Base-by-base conservation (phyloP, 2,113 vertebrate species). In the Actenoides hombroni region DNA sequence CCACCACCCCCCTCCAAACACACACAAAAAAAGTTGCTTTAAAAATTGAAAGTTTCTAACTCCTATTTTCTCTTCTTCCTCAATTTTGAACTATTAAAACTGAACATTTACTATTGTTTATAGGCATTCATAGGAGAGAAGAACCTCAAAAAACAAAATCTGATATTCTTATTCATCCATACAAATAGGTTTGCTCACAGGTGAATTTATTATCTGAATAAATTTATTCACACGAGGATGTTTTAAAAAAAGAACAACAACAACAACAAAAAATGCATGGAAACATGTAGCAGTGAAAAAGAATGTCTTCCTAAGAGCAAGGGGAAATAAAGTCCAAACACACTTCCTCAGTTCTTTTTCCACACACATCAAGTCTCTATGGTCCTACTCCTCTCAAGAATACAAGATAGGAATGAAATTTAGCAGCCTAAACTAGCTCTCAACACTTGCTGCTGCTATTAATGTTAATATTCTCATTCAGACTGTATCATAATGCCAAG, bases 401-500 rank as follows among this genome's bases (percentile, higher is more conserved):
- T 67, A 78, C 80, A 35, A 92, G 42, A 78, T 0, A 0, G 71
- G 75, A 93, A 95, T 77, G 51, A 92, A 95, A 95, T 86, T 94
- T 64, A 92, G 83, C 64, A 84, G 71, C 44, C n/a, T 83, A 88
- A 94, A 92, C 75, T 49, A 92, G 46, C 56, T 92, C 69, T 84
- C 35, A 77, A 89, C 65, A 71, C 73, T 96, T 92, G 48, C 73
- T 71, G 39, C 42, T 86, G 83, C 65, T 89, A 94, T 96, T 96
- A 95, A 95, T 95, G 95, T 31, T 95, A 92, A 92, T 97, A 95
- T 97, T 91, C 77, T 94, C 65, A 94, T 95, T 95, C 92, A 91
- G 89, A 17, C 86, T 79, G 77, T 84, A 92, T 91, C 80, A 89
- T 92, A 92, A 88, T 92, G 80, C 83, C 65, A 86, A 96, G 92